Evolutionary conservation across 1,140 invertebrate genomes (phyloP).

Genomic region (Psilanteris sp.): DNA sequence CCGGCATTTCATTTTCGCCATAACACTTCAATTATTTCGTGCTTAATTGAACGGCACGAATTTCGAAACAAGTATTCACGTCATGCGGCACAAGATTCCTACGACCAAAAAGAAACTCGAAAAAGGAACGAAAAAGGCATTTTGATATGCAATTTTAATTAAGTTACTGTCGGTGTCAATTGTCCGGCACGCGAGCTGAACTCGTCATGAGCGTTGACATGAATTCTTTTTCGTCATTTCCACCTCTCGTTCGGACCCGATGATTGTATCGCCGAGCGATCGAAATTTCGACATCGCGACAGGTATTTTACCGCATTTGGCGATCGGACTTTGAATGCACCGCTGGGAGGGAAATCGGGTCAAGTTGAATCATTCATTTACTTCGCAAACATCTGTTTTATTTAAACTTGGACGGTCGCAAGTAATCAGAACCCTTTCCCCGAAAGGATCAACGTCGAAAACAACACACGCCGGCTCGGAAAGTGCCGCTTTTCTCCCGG

Average conservation of each 20-base stretch:
- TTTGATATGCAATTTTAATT: slow-evolving; percentile 57
- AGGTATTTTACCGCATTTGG: slow-evolving; percentile 24
- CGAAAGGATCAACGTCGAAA: too few relatives aligned
- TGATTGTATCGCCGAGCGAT: slow-evolving; percentile 3
- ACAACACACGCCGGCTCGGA: too few relatives aligned
- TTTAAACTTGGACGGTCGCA: too few relatives aligned
- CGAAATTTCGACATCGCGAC: slow-evolving; percentile 31
- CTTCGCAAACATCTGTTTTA: too few relatives aligned
- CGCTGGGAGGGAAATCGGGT: neutral
- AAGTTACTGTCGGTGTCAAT: slow-evolving; percentile 62
- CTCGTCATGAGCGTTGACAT: slow-evolving; percentile 50
- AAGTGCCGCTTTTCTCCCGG: too few relatives aligned
- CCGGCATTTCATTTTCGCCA: slow-evolving; percentile 26
- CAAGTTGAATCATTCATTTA: too few relatives aligned
- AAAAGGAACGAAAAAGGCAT: slow-evolving; percentile 12
- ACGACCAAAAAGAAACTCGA: slow-evolving; percentile 6
- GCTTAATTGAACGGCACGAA: slow-evolving; percentile 48
- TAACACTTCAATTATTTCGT: slow-evolving; percentile 36
- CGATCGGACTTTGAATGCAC: neutral
- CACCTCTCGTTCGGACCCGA: slow-evolving; percentile 6
- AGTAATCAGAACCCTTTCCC: too few relatives aligned
- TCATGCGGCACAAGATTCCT: slow-evolving; percentile 34
- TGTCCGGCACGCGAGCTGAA: slow-evolving; percentile 53
- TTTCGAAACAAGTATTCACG: slow-evolving; percentile 46
- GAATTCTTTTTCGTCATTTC: slow-evolving; percentile 53